Conservation (phyloP, 2,888 invertebrate genomes). For the Nephrotoma flavescens region DNA sequence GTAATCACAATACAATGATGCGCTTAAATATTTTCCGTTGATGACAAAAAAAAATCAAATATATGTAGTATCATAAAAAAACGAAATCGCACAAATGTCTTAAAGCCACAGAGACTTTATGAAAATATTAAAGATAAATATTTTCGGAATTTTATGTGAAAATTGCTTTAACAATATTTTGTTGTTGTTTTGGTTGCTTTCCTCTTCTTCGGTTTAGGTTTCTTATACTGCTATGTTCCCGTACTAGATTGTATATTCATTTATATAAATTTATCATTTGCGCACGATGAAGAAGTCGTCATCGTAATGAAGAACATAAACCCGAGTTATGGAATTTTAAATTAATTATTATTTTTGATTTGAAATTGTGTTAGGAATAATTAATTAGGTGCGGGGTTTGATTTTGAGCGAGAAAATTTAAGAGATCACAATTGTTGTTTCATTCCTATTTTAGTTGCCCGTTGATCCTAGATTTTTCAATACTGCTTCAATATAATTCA, state of each 20-base stretch:
- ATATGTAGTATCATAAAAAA: neutral
- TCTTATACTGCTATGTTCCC: neutral
- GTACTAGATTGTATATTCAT: neutral
- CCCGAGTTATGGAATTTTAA: neutral
- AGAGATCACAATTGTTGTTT: neutral
- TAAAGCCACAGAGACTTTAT: neutral
- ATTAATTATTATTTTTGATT: neutral
- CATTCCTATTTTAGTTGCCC: neutral
- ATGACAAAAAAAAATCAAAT: neutral
- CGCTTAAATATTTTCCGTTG: neutral
- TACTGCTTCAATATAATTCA: too few relatives aligned
- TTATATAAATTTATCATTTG: neutral
- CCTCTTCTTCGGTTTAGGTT: neutral
- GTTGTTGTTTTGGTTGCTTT: neutral
- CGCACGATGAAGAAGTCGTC: neutral
- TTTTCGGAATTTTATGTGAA: neutral
- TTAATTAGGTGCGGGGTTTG: neutral
- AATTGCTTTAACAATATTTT: neutral
- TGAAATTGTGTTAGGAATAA: neutral
- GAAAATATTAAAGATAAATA: neutral
- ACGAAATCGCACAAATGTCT: neutral
- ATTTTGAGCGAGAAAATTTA: neutral
- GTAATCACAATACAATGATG: neutral
- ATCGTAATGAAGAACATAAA: neutral
- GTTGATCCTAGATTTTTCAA: too few relatives aligned